These are phyloP conservation scores for Druon quercuslanigerum DNA, from an alignment of 1,140 invertebrate species.

Conservation along the genomic window DNA sequence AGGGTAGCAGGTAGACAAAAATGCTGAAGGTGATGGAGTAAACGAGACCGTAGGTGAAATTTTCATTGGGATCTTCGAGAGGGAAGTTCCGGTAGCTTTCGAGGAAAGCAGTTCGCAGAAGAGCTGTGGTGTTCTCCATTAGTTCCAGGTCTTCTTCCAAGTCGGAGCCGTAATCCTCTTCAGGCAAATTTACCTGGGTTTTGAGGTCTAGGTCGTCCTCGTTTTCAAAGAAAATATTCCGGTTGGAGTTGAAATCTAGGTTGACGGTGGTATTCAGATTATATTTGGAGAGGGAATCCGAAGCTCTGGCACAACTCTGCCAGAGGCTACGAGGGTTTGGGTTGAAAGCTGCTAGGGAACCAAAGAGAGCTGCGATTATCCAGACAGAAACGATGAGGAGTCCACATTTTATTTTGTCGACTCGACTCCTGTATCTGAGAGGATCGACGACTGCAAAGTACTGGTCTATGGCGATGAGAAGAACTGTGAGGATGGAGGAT, in stretches of 20 bases:
- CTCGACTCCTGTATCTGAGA: slow-evolving; percentile 86
- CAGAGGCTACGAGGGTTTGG: slow-evolving; percentile 74
- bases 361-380: slow-evolving; percentile 79
- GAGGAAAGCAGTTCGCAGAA: slow-evolving; percentile 3
- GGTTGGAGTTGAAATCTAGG: not conserved
- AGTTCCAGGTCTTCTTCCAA: not conserved
- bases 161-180: not conserved
- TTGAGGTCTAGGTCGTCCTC: slow-evolving; percentile 20
- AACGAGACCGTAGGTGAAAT: slow-evolving; percentile 62
- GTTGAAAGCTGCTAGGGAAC: slow-evolving; percentile 75
- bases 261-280: not conserved
- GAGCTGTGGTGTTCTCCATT: slow-evolving; percentile 44
- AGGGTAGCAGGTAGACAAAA: slow-evolving; percentile 81
- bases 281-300: not conserved
- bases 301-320: slow-evolving; percentile 69
- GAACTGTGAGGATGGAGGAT: slow-evolving; percentile 81
- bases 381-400: slow-evolving; percentile 82
- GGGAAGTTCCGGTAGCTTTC: not conserved
- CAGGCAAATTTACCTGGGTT: slow-evolving; percentile 16
- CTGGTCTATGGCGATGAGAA: slow-evolving; percentile 90
- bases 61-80: slow-evolving; percentile 31
- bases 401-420: slow-evolving; percentile 84
- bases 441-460: slow-evolving; percentile 92
- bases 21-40: slow-evolving; percentile 76
- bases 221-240: not conserved